Percentiles rank a stretch among this genome's conserved stretches.
Evolutionary conservation across 2,113 vertebrate genomes (phyloP).

Genomic region (Malurus alboscapulatus): DNA sequence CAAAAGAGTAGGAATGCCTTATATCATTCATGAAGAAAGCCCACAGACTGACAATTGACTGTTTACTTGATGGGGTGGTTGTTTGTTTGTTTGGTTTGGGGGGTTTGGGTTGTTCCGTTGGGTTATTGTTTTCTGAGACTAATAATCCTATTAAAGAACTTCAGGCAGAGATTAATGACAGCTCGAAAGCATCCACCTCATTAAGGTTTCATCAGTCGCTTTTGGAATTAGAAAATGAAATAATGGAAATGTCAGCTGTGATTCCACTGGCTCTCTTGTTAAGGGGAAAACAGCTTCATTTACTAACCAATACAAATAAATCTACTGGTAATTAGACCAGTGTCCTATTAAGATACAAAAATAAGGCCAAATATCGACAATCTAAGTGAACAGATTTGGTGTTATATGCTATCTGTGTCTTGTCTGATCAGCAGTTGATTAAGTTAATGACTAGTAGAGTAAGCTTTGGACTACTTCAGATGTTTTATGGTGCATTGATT

Average conservation of each 20-base stretch:
- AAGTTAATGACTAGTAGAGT: not conserved
- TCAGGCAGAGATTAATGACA: slow-evolving; percentile 14
- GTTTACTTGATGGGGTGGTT: not conserved
- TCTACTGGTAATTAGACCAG: not conserved
- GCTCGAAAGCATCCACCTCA: not conserved
- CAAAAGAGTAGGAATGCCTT: not conserved
- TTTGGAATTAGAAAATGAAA: slow-evolving; percentile 40
- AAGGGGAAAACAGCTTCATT: not conserved
- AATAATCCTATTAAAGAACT: slow-evolving; percentile 13
- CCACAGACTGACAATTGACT: not conserved
- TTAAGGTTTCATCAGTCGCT: slow-evolving; percentile 13
- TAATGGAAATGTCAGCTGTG: slow-evolving; percentile 15
- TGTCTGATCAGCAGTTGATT: not conserved
- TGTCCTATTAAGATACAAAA: slow-evolving; percentile 8
- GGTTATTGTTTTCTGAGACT: not conserved
- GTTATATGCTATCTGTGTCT: not conserved
- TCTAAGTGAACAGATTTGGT: not conserved
- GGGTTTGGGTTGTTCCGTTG: not conserved
- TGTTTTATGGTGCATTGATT: slow-evolving; percentile 24
- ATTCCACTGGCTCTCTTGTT: not conserved
- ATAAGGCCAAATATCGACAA: slow-evolving; percentile 1
- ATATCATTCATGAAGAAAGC: not conserved
- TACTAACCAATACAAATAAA: slow-evolving; percentile 41
- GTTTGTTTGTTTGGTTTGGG: not conserved
- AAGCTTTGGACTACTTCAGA: not conserved